phyloP scores from a whole-genome alignment of 2,113 vertebrate genomes.

The Fregetta grallaria region DNA sequence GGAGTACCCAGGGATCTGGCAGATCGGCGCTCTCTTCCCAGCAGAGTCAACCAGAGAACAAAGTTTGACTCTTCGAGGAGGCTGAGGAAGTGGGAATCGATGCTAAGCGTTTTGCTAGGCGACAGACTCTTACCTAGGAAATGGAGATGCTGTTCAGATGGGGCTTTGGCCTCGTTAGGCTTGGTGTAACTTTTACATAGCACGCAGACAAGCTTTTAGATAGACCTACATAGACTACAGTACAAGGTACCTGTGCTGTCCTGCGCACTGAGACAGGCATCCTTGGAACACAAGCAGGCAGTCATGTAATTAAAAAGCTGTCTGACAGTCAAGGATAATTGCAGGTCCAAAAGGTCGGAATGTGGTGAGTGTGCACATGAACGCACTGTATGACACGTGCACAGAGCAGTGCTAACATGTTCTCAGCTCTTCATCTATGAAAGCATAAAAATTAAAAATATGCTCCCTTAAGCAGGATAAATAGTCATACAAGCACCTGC shows the following conservation, averaged over 20 bases:
- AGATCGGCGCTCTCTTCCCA: neutral
- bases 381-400: neutral
- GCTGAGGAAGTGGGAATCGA: neutral
- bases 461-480: neutral
- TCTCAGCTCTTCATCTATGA: neutral
- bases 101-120: neutral
- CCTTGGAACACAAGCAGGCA: neutral
- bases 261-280: neutral
- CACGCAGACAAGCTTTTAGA: neutral
- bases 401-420: neutral
- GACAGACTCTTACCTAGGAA: neutral
- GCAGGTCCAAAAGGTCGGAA: neutral
- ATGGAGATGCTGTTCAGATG: neutral
- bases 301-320: neutral
- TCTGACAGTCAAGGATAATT: neutral
- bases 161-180: neutral
- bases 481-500: neutral
- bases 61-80: neutral
- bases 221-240: neutral
- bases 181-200: neutral
- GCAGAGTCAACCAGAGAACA: neutral
- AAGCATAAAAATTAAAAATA: neutral
- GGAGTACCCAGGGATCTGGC: neutral
- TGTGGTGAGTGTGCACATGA: accelerated
- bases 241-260: neutral